Evolutionary conservation across 1,140 invertebrate species (phyloP), one percentile per base, ranked within the genome.

Genomic region (Drosophila gunungcola): DNA sequence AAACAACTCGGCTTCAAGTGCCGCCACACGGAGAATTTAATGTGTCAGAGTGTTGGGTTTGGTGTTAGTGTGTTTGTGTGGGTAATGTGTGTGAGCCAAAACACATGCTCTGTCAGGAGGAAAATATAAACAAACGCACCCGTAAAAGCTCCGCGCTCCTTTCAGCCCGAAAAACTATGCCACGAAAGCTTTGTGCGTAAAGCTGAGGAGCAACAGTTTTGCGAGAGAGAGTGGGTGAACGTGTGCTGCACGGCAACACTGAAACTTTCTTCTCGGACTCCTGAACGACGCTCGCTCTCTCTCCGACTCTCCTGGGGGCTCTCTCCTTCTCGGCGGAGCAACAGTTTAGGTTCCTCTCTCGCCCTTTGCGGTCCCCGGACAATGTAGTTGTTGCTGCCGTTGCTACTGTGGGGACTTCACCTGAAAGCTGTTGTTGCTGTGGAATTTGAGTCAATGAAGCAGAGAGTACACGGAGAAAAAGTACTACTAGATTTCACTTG

Each of bases 61-160:
- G 36, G n/a, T 41, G 9, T 48, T n/a, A 29, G 27, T 41, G 58
- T 29, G 45, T 55, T 41, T 52, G 34, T 55, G 43, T 51, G 29
- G 34, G 21, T 43, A 48, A 16, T 60, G 53, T 70, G 43, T 67
- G 51, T 51, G 63, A 38, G 70, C 46, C 39, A 61, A 62, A 86
- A 81, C 83, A 86, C 83, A 86, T 86, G 83, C 79, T 86, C 42
- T 62, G 42, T 25, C 45, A 75, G 56, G 38, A 89, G 51, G 68
- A 89, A 80, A 89, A 89, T 82, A 88, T 88, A 88, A 88, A 88
- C 84, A 88, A 88, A 88, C 84, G 73, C 80, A 73, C 84, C 80
- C 75, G 84, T 80, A 84, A 88, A 88, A 88, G 84, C 84, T 88
- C 27, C 13, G 1, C 2, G 16, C 48, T 65, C 39, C 60, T 58